Evolutionary conservation across 2,797 vertebrate genomes (phyloP).

Genomic region (Onychomys leucogaster): DNA sequence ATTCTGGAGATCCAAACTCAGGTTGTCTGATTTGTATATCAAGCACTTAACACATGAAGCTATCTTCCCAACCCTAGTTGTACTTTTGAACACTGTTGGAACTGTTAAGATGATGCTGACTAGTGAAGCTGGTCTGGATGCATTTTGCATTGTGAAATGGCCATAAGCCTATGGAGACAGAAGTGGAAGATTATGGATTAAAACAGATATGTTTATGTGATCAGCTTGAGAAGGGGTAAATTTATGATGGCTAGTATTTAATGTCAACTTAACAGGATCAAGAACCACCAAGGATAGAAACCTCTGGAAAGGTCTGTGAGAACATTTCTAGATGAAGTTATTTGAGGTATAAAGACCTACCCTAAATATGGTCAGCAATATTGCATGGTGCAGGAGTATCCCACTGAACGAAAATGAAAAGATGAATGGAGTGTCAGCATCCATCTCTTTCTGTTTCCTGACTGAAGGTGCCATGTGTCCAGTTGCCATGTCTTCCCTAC

Average conservation of each 20-base stretch:
- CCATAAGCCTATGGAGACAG: background rate
- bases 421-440: background rate
- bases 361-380: background rate
- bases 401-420: background rate
- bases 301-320: background rate
- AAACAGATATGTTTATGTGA: background rate
- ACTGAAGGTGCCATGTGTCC: background rate
- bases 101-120: background rate
- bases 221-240: background rate
- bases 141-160: background rate
- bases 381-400: background rate
- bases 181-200: background rate
- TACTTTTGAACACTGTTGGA: background rate
- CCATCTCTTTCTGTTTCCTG: background rate
- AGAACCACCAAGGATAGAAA: background rate
- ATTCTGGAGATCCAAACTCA: background rate
- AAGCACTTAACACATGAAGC: background rate
- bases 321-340: background rate
- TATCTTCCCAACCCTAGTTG: background rate
- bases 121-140: background rate
- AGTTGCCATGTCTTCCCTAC: background rate
- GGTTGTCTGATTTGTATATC: background rate
- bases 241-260: background rate
- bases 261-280: background rate
- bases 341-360: background rate